Evolutionary conservation across 2,888 invertebrate species (phyloP), one percentile per base, ranked within the genome.

Genomic region (Epiblema foenella): DNA sequence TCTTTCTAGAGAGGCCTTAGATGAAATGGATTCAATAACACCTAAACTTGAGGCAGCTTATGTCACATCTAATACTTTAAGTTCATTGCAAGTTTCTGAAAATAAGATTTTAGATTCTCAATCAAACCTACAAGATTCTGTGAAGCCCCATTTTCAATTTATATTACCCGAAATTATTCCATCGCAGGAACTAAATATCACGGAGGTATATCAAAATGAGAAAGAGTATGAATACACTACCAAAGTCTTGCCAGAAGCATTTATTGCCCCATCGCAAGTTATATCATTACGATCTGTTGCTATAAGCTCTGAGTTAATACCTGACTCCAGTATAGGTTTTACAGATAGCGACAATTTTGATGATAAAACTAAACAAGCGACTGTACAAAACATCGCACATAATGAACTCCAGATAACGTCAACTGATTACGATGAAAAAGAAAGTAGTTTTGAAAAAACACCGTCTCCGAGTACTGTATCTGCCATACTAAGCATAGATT

Each of bases 361-460:
- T 63, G 73, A 75, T 15, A 72, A 77, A 33, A 75, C 83, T 24
- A 90, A 87, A 74, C 89, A 85, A 63, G 95, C 95, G 3, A 86
- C 81, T n/a, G 69, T 94, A 37, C 91, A 93, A 71, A 94, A 94
- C 76, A 87, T 94, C 59, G 89, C 94, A 51, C 84, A 93, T 69
- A 94, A 94, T 81, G 94, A 95, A 79, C 74, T 96, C 39, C 81
- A 94, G 33, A 88, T 93, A 54, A 93, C 90, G 57, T 94, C 95
- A 78, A 91, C 94, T 17, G 87, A 94, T 74, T 82, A 82, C 33
- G 94, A 91, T 73, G 96, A 96, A 89, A 93, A 91, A 74, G 96
- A 96, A 91, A 86, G 82, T 60, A 62, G 24, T 33, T 74, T 88
- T 73, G 70, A 81, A 68, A 62, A 74, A 56, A 63, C 75, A 49